A percentile compares a stretch with the other conserved stretches of the same genome.
Evolutionary conservation across 2,888 invertebrate species (phyloP).

Genomic region (Netelia inedita): DNA sequence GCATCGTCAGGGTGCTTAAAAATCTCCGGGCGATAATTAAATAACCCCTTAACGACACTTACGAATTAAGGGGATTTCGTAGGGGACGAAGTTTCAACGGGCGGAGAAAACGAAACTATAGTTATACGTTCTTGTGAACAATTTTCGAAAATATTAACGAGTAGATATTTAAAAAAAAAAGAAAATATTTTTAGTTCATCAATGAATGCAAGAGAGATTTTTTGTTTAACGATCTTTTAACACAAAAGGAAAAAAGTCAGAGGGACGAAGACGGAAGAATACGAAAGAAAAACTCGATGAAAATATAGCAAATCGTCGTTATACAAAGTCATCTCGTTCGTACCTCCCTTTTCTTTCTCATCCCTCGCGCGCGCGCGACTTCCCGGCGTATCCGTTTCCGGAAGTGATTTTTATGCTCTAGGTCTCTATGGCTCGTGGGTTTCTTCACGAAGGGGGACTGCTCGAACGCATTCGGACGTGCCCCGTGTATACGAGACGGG

Average conservation of each 20-base stretch:
- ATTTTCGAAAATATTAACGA: conserved; percentile 13
- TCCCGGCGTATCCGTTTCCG: conserved; percentile 82
- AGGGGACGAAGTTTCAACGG: not conserved
- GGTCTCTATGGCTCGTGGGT: not conserved
- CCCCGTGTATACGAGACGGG: not conserved
- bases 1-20: conserved; percentile 30
- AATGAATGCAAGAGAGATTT: conserved; percentile 1
- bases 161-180: too few relatives aligned
- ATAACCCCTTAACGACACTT: conserved; percentile 48
- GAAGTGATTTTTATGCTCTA: conserved; percentile 78
- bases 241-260: too few relatives aligned
- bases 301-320: conserved; percentile 57
- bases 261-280: too few relatives aligned
- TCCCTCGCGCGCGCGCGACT: conserved; percentile 69
- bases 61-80: conserved; percentile 11
- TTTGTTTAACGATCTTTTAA: not conserved
- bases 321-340: conserved; percentile 33
- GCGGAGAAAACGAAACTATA: not conserved
- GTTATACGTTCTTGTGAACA: not conserved
- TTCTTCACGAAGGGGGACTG: conserved; percentile 37
- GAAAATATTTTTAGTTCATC: not conserved
- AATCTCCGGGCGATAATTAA: conserved; percentile 59
- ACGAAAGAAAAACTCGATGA: conserved; percentile 32
- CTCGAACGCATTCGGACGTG: conserved; percentile 43
- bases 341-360: conserved; percentile 15